phyloP scores from a whole-genome alignment of 2,888 invertebrate species.

The Agrochola circellaris region DNA sequence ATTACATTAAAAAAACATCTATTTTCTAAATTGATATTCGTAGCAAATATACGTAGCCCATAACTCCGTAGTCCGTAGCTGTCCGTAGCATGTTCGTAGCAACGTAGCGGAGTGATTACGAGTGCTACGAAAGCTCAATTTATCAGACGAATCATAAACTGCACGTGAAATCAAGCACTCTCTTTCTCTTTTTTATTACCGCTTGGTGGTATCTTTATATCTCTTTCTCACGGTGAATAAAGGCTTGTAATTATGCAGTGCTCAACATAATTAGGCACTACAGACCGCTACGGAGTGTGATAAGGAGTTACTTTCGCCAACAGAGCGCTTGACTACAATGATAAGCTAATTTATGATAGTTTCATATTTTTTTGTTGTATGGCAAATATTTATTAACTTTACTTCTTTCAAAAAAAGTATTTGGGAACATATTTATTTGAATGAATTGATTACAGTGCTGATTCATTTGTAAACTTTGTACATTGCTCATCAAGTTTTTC shows the following conservation, averaged over 20 bases:
- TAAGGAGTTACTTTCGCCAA: slow-evolving; percentile 1
- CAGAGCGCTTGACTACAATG: neutral
- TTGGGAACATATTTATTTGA: too few species aligned
- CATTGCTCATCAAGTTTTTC: neutral
- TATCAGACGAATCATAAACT: slow-evolving; percentile 4
- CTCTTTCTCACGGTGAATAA: slow-evolving; percentile 5
- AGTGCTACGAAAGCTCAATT: slow-evolving; percentile 42
- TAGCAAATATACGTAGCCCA: slow-evolving; percentile 5
- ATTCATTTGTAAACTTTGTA: too few species aligned
- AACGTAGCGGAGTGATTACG: slow-evolving; percentile 18
- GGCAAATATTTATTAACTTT: neutral
- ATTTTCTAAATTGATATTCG: neutral
- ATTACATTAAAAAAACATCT: neutral
- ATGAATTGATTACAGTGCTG: too few species aligned
- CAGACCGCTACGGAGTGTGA: neutral
- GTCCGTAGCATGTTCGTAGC: slow-evolving; percentile 35
- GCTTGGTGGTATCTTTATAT: slow-evolving; percentile 3
- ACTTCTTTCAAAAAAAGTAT: neutral
- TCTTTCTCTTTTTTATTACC: neutral
- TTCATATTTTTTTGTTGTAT: neutral
- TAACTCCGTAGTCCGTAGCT: slow-evolving; percentile 29
- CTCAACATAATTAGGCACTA: slow-evolving; percentile 8
- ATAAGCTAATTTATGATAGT: neutral
- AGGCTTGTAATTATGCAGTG: slow-evolving; percentile 17
- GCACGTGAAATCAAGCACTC: slow-evolving; percentile 8